Evolutionary conservation across 2,888 invertebrate species (phyloP), one percentile per base, ranked within the genome.

Genomic region (Xylophagus ater): DNA sequence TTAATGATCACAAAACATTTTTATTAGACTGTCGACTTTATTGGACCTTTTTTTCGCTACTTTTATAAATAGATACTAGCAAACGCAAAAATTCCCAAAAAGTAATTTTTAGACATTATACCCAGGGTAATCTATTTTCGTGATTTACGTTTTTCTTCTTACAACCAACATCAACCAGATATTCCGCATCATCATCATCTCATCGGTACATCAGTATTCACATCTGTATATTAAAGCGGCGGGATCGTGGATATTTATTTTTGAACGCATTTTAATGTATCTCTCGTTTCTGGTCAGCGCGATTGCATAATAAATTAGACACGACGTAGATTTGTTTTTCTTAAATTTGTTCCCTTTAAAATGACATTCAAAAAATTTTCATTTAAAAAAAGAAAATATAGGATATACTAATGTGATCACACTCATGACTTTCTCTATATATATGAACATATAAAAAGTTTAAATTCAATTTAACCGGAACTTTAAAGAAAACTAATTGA

Each of bases 51-150:
- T 28, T 29, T n/a, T n/a, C n/a, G n/a, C n/a, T n/a, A n/a, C n/a
- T n/a, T n/a, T 36, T 36, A 37, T 34, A 44, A 44, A 41, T 44
- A 44, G 41, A 36, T 24, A 18, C 36, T 13, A 26, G 28, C 32
- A 29, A 44, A 35, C 40, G 17, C 34, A 35, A 30, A 41, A 35
- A 38, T 20, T 17, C 40, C 30, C 28, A 35, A 25, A 35, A 33
- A 37, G 34, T 34, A 44, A 40, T 41, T 40, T n/a, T 44, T 38
- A 41, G 38, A 37, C 35, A n/a, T n/a, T 26, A 21, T 41, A 34
- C 40, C 44, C 44, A 44, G 44, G 44, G 35, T 36, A 38, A 32
- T 37, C 44, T 44, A 44, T 44, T 44, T 44, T 41, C n/a, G 44
- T 44, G 34, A 44, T 44, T 44, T 44, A 41, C 44, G 44, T 41